These are phyloP conservation scores for Lamproptera curius DNA, from an alignment of 2,888 invertebrate species.

Conservation along the genomic window DNA sequence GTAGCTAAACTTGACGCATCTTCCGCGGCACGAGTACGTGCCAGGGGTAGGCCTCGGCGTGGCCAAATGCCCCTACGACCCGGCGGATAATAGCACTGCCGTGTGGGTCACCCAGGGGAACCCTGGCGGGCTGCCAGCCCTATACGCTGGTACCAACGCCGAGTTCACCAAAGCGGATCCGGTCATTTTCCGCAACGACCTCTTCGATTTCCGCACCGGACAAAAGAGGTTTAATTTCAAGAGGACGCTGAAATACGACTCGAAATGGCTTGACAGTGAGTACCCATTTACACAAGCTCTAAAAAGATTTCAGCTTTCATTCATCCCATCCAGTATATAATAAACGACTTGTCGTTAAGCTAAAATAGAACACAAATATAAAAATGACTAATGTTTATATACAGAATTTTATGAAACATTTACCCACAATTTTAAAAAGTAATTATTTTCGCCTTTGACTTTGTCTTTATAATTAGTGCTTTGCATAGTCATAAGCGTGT, in stretches of 20 bases:
- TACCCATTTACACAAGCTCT: slow-evolving; percentile 31
- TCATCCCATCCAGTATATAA: too few species aligned
- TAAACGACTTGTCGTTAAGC: too few species aligned
- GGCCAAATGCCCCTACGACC: slow-evolving; percentile 86
- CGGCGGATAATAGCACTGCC: slow-evolving; percentile 85
- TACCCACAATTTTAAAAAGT: too few species aligned
- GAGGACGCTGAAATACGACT: slow-evolving; percentile 83
- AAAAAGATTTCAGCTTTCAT: too few species aligned
- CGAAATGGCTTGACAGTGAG: slow-evolving; percentile 86
- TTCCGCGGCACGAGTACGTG: slow-evolving; percentile 78
- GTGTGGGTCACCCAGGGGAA: slow-evolving; percentile 84
- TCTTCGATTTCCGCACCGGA: slow-evolving; percentile 79
- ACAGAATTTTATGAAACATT: too few species aligned
- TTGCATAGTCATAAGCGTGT: slow-evolving; percentile 1
- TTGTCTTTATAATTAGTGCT: not conserved
- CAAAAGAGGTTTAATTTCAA: slow-evolving; percentile 80
- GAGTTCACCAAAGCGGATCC: slow-evolving; percentile 86
- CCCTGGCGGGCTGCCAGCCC: slow-evolving; percentile 80
- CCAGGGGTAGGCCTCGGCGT: slow-evolving; percentile 82
- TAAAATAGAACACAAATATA: too few species aligned
- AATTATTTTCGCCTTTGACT: too few species aligned
- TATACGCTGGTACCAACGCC: slow-evolving; percentile 86
- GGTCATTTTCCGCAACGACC: slow-evolving; percentile 83
- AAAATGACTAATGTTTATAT: too few species aligned
- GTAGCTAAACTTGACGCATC: slow-evolving; percentile 75